Conservation (phyloP, 2,888 invertebrate species). For the Torymus aiolomorphi region DNA sequence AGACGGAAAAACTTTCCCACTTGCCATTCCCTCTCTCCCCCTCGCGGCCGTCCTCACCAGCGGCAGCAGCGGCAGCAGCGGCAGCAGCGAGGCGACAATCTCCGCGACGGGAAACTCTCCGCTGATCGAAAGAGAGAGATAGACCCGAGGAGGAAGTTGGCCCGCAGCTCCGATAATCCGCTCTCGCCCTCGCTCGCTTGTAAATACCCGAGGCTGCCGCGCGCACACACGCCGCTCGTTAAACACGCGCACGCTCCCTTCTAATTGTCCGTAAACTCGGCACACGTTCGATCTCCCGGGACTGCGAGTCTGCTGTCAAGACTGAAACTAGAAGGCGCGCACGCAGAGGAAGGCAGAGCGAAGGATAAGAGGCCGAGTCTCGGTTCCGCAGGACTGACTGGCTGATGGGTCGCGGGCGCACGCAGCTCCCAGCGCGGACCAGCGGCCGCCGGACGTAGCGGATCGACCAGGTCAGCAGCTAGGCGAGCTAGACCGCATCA, state of each 20-base stretch:
- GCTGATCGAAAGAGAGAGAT: constrained; percentile 7
- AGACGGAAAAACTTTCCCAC: constrained; percentile 23
- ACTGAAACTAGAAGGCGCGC: neutral
- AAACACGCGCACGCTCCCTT: neutral
- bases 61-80: no score
- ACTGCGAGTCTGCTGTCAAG: neutral
- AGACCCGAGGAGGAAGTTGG: neutral
- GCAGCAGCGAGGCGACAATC: no score
- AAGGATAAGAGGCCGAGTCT: no score
- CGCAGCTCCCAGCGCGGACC: no score
- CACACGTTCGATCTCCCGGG: constrained; percentile 29
- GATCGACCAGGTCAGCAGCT: no score
- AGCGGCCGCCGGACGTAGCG: no score
- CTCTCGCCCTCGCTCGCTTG: neutral
- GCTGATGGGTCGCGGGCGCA: neutral
- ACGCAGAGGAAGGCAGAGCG: neutral
- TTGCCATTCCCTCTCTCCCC: neutral
- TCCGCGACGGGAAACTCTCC: constrained; percentile 19
- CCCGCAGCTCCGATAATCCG: neutral
- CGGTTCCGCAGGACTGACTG: neutral
- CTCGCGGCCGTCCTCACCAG: constrained; percentile 6
- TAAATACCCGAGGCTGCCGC: neutral
- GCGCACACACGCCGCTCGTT: neutral
- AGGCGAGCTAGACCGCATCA: neutral
- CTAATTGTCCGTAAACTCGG: constrained; percentile 27